Evolutionary conservation across 1,140 invertebrate genomes (phyloP).

Genomic region (Lysiphlebus fabarum): DNA sequence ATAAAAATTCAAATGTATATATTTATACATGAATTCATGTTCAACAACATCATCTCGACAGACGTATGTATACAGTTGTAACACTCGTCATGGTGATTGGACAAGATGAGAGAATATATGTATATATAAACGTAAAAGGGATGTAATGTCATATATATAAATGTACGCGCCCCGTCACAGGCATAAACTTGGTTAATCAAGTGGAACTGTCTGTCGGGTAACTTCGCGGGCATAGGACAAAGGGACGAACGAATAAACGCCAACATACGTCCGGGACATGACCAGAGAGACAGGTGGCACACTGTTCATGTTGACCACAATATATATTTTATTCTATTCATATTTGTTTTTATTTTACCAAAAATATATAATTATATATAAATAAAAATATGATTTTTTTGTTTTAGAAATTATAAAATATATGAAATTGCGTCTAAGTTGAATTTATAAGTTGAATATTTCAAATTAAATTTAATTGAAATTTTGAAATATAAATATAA

Average conservation of each 20-base stretch:
- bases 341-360: neutral
- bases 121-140: too few relatives aligned
- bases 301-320: conserved; percentile 2
- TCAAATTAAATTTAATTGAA: too few relatives aligned
- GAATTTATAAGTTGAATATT: too few relatives aligned
- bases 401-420: too few relatives aligned
- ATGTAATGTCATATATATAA: conserved; percentile 18
- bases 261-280: conserved; percentile 10
- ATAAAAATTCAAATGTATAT: neutral
- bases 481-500: too few relatives aligned
- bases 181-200: conserved; percentile 52
- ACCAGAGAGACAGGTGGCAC: conserved; percentile 17
- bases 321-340: too few relatives aligned
- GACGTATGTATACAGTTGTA: neutral
- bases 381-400: too few relatives aligned
- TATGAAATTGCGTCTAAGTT: too few relatives aligned
- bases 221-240: conserved; percentile 26
- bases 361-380: too few relatives aligned
- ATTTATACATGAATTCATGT: too few relatives aligned
- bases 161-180: conserved; percentile 38
- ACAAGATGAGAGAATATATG: neutral
- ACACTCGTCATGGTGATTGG: conserved; percentile 11
- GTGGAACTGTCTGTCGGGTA: conserved; percentile 45
- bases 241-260: conserved; percentile 18
- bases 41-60: neutral